Evolutionary conservation across 1,140 invertebrate genomes (phyloP).

Genomic region (Drosophila eugracilis): DNA sequence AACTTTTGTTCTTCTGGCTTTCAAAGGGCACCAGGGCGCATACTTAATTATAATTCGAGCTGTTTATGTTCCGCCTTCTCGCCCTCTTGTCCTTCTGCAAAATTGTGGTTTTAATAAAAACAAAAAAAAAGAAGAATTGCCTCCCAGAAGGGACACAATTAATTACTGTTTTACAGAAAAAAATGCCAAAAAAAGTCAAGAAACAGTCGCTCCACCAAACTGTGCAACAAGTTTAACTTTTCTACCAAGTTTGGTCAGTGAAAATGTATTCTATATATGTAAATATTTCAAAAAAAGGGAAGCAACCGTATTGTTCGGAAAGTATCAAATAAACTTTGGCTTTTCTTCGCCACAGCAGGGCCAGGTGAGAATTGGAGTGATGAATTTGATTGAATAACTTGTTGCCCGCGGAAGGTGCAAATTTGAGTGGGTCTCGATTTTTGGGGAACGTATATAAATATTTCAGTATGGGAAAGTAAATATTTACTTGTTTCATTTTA

Average conservation of each 20-base stretch:
- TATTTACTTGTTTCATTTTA: not conserved
- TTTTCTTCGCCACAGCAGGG: slow-evolving; percentile 7
- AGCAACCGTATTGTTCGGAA: slow-evolving; percentile 10
- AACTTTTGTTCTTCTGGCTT: slow-evolving; percentile 35
- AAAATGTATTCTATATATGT: slow-evolving; percentile 57
- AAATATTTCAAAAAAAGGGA: slow-evolving; percentile 48
- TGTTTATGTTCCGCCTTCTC: slow-evolving; percentile 48
- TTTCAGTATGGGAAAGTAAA: not conserved
- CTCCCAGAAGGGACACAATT: slow-evolving; percentile 71
- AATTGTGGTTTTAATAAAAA: slow-evolving; percentile 64
- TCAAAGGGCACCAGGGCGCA: slow-evolving; percentile 70
- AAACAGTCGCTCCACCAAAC: slow-evolving; percentile 14
- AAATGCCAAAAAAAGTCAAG: slow-evolving; percentile 27
- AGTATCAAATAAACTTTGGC: slow-evolving; percentile 41
- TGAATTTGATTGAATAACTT: slow-evolving; percentile 36
- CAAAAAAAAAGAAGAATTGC: slow-evolving; percentile 22
- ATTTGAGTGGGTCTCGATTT: not conserved
- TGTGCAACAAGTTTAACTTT: slow-evolving; percentile 74
- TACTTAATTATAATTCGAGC: slow-evolving; percentile 77
- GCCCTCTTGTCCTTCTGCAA: slow-evolving; percentile 26
- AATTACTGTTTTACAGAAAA: slow-evolving; percentile 50
- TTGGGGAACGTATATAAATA: not conserved
- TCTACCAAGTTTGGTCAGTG: slow-evolving; percentile 39
- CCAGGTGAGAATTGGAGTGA: slow-evolving; percentile 27
- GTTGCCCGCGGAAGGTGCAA: not conserved